Evolutionary conservation across 2,888 invertebrate species (phyloP), one percentile per base, ranked within the genome.

Genomic region (Erannis defoliaria): DNA sequence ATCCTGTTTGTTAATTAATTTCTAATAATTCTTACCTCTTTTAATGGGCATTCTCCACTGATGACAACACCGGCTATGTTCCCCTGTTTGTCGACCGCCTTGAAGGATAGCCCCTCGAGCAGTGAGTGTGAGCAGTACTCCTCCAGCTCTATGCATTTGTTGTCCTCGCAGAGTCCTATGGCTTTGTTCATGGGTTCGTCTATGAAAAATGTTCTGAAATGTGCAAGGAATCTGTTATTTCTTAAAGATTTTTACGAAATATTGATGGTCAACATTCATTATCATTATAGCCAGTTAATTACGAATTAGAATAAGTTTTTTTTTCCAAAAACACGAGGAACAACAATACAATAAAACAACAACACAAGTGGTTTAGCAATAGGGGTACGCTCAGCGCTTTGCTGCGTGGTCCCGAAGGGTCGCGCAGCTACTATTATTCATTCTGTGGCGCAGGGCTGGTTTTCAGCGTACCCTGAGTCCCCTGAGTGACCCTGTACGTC

Each of bases 131-230:
- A 77, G 66, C 95, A 95, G 78, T 94, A 96, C 0, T 94, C 93
- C 68, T 96, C 96, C 19, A 96, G 82, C 70, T 96, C 95, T 0
- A 81, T 55, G 68, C 95, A 94, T 0, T 86, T 84, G 10, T 88
- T 81, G 9, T 75, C 74, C 21, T 76, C 83, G 23, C 93, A 93
- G 0, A 95, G 80, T 0, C 89, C 88, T 0, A 95, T 84, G 6
- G 91, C 86, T 51, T 93, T 82, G 80, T 95, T 95, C 43, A 95
- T 78, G 0, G 95, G 95, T 67, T 95, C 95, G 64, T 95, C 95
- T 19, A 94, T 80, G 84, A 94, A 95, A 81, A 95, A 95, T 16
- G 92, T 92, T 62, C 93, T 92, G 80, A 21, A 86, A 88, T 31
- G 8, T 19, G 1, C 3, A 31, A n/a, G n/a, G 5, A 18, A 19